Evolutionary conservation across 2,113 vertebrate species (phyloP), one percentile per base, ranked within the genome.

Genomic region (Lepidothrix coronata): DNA sequence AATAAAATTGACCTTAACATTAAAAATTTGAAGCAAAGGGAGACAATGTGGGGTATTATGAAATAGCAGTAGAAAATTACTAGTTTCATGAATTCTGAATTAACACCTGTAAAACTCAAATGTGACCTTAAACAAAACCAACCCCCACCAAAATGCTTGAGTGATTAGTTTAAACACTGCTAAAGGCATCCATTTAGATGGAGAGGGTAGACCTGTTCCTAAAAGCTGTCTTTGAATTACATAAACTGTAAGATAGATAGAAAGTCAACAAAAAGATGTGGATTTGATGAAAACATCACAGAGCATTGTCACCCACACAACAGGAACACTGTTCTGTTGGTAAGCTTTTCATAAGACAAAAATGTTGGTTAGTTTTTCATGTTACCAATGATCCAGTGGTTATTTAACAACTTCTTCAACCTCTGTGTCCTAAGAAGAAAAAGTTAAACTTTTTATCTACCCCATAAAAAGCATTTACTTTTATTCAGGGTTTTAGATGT

Each of bases 1-100:
- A 98, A 97, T 97, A 97, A 97, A 96, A 98, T 95, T 98, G 97
- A 98, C 97, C 95, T 97, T 93, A 97, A 95, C 78, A 66, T 97
- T 97, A 97, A 96, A 95, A 97, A 97, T 90, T 97, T 92, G 85
- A 91, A 94, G 95, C 57, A 93, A 95, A 95, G 71, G 95, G 31
- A 91, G 75, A 89, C 91, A 96, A 83, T 37, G 55, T 30, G 81
- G 74, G 5, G 16, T 74, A 83, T 81, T 95, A 86, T 35, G 76
- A 88, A 76, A 93, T 10, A 86, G 77, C 48, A 93, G 52, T 14
- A 82, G 63, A 96, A 98, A 97, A 98, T 92, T 88, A 96, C 80
- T 83, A 59, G 43, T 91, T 97, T 95, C 51, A 95, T 92, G 83
- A 90, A 96, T 95, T 91, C 76, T 74, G 89, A 95, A 91, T 96